Percentiles rank a stretch among this genome's conserved stretches.
These are phyloP conservation scores for Neelides folsomi DNA, from an alignment of 2,888 invertebrate species.

Conservation along the genomic window DNA sequence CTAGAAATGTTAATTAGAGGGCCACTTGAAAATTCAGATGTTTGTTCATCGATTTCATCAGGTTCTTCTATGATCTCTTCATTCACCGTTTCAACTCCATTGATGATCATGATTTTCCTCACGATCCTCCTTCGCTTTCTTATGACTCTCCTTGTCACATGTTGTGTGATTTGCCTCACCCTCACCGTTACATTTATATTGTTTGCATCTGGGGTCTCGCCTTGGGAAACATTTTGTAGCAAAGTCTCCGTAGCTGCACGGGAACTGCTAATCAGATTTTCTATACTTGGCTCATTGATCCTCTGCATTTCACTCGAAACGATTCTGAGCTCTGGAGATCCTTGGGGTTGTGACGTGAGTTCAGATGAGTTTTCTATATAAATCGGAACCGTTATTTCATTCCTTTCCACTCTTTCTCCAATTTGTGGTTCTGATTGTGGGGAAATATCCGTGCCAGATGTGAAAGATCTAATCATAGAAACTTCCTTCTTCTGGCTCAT, in stretches of 20 bases:
- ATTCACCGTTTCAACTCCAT: slow-evolving; percentile 68
- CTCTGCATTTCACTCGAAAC: too few relatives aligned
- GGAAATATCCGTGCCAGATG: too few relatives aligned
- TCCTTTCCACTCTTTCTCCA: too few relatives aligned
- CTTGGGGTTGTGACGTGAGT: too few relatives aligned
- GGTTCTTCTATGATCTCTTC: slow-evolving; percentile 77
- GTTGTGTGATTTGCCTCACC: slow-evolving; percentile 65
- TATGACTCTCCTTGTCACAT: slow-evolving; percentile 62
- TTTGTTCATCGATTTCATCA: slow-evolving; percentile 50
- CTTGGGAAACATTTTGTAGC: too few relatives aligned
- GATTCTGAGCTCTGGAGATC: too few relatives aligned
- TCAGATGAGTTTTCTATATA: too few relatives aligned
- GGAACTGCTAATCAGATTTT: too few relatives aligned
- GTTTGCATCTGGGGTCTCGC: background rate
- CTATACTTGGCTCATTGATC: too few relatives aligned
- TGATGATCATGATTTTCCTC: slow-evolving; percentile 58
- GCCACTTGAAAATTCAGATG: slow-evolving; percentile 23
- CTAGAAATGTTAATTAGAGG: slow-evolving; percentile 21
- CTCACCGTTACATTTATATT: slow-evolving; percentile 50
- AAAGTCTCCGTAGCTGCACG: too few relatives aligned
- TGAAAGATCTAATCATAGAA: slow-evolving; percentile 22
- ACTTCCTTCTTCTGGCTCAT: slow-evolving; percentile 28
- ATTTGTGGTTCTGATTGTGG: too few relatives aligned
- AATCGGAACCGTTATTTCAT: too few relatives aligned
- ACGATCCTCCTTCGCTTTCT: slow-evolving; percentile 61